A percentile compares a stretch with the other conserved stretches of the same genome.
phyloP scores from a whole-genome alignment of 92 coral and sea anemone genomes.

The Siderastrea radians region DNA sequence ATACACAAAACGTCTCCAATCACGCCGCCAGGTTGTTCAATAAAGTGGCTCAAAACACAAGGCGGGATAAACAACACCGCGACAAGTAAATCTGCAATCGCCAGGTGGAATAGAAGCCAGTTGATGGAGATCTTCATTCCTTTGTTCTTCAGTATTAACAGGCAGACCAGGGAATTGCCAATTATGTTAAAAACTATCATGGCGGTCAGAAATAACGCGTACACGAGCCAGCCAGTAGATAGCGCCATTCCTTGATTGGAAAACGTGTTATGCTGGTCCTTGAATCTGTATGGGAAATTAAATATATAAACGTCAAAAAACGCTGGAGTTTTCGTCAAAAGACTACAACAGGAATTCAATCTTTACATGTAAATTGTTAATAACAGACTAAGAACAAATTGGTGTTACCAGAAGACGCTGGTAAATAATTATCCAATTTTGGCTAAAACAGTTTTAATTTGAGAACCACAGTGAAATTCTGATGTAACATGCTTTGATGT shows the following conservation, averaged over 20 bases:
- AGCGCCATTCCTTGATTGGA: background rate
- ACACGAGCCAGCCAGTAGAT: background rate
- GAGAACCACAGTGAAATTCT: too few relatives aligned
- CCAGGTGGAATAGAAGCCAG: constrained; percentile 38
- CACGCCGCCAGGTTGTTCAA: constrained; percentile 12
- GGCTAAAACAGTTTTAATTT: too few relatives aligned
- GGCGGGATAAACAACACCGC: constrained; percentile 23
- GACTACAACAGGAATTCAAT: too few relatives aligned
- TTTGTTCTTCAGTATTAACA: constrained; percentile 3
- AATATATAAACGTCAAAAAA: background rate
- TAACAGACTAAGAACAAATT: too few relatives aligned
- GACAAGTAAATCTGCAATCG: constrained; percentile 30
- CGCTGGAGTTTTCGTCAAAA: background rate
- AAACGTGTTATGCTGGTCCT: background rate
- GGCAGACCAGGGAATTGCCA: constrained; percentile 32
- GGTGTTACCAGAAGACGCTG: too few relatives aligned
- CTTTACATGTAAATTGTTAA: too few relatives aligned
- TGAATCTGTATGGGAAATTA: background rate
- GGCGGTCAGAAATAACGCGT: background rate
- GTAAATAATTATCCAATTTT: too few relatives aligned
- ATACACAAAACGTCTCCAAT: constrained; percentile 30
- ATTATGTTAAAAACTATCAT: constrained; percentile 21
- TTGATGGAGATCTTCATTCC: constrained; percentile 34
- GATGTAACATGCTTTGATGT: too few relatives aligned
- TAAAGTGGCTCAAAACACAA: constrained; percentile 9